Base-by-base conservation (phyloP, 2,888 invertebrate species). In the Lobophora halterata region DNA sequence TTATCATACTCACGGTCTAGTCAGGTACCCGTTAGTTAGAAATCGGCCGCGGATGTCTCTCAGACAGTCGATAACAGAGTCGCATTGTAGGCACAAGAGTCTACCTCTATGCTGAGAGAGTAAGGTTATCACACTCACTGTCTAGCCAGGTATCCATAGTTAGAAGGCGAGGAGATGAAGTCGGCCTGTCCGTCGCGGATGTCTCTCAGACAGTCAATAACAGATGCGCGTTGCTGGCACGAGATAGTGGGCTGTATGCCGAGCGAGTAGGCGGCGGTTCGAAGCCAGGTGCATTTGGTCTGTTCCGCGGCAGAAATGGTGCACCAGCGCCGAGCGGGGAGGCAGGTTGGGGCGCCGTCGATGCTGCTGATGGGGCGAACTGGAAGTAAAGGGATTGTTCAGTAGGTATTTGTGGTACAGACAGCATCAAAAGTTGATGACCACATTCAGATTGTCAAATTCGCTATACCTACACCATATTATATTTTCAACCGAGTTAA, bases 61-160 rank as follows among this genome's bases (percentile, higher is more conserved):
- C n/a, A n/a, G n/a, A n/a, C n/a, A n/a, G n/a, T n/a, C n/a, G n/a
- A n/a, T n/a, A n/a, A n/a, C n/a, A n/a, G n/a, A n/a, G n/a, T n/a
- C n/a, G n/a, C n/a, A n/a, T n/a, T n/a, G n/a, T n/a, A n/a, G n/a
- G n/a, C n/a, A n/a, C n/a, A n/a, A n/a, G n/a, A n/a, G n/a, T n/a
- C n/a, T n/a, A n/a, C n/a, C n/a, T n/a, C n/a, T n/a, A n/a, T n/a
- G n/a, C n/a, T n/a, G n/a, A n/a, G n/a, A n/a, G 5, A 17, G n/a
- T 2, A 7, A n/a, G n/a, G 10, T 28, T n/a, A 14, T 10, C 18
- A 14, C 14, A 85, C 89, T 87, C 61, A 92, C 92, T 83, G 80
- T 65, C 91, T 86, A 0, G 91, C 91, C 10, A 91, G 55, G 49
- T 88, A 90, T 38, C 92, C 92, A 41, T 90, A 91, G 58, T 92